Evolutionary conservation across 2,113 vertebrate genomes (phyloP).

Genomic region (Rissa tridactyla): DNA sequence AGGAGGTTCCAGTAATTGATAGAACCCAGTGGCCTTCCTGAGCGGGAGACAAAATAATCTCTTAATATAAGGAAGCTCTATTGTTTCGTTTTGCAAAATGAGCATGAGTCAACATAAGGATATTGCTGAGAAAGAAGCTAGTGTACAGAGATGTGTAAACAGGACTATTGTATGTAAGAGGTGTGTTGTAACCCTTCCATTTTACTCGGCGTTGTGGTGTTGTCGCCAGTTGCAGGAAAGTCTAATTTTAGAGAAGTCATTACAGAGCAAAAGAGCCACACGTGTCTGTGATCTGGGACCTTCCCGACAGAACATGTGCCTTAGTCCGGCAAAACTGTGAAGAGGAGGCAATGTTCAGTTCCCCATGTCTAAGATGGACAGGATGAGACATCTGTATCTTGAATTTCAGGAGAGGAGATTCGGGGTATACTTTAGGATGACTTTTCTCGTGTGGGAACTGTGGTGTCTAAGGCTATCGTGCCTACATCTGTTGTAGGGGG

Average conservation of each 20-base stretch:
- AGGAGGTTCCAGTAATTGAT: conserved; percentile 10
- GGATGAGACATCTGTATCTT: background rate
- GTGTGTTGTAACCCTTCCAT: background rate
- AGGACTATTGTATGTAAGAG: background rate
- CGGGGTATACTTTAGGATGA: background rate
- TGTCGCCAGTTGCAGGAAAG: background rate
- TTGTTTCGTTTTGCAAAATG: conserved; percentile 41
- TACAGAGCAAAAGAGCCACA: background rate
- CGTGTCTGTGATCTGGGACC: background rate
- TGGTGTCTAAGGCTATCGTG: background rate
- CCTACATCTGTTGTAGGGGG: background rate
- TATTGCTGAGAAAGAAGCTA: conserved; percentile 7
- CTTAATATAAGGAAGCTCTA: conserved; percentile 5
- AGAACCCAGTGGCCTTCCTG: background rate
- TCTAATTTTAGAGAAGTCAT: background rate
- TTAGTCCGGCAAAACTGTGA: background rate
- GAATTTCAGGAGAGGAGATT: background rate
- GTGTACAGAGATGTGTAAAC: background rate
- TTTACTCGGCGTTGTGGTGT: background rate
- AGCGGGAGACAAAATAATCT: conserved; percentile 14
- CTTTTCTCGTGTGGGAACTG: background rate
- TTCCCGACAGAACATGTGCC: background rate
- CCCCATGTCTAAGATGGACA: background rate
- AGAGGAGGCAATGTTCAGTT: background rate
- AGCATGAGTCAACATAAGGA: background rate